Conservation (phyloP, 2,888 invertebrate species). For the Andrena haemorrhoa region DNA sequence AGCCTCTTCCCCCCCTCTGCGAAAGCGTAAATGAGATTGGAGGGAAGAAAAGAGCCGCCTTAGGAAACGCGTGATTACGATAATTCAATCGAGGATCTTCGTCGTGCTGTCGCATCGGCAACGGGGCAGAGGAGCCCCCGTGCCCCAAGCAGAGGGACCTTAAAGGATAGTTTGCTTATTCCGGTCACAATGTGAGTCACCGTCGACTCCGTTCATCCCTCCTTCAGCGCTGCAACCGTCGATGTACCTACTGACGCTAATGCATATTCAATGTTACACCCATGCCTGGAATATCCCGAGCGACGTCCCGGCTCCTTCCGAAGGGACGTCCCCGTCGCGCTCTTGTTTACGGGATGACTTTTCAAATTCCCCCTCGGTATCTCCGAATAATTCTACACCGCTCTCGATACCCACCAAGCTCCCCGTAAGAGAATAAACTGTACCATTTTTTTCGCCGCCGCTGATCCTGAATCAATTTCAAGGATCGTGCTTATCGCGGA, state of each 20-base stretch:
- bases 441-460: too few relatives aligned
- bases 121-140: slow-evolving; percentile 27
- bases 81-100: slow-evolving; percentile 76
- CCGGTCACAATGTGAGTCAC: slow-evolving; percentile 77
- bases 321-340: slow-evolving; percentile 14
- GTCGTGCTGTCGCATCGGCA: slow-evolving; percentile 60
- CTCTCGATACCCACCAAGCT: background rate
- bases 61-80: slow-evolving; percentile 72
- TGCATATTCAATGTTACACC: slow-evolving; percentile 82
- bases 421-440: background rate
- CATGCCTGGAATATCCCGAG: slow-evolving; percentile 67
- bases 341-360: slow-evolving; percentile 57
- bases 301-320: slow-evolving; percentile 27
- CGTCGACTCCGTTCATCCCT: slow-evolving; percentile 68
- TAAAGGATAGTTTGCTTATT: slow-evolving; percentile 76
- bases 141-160: slow-evolving; percentile 41
- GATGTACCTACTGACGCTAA: slow-evolving; percentile 76
- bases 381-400: background rate
- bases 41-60: slow-evolving; percentile 57
- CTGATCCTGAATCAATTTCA: slow-evolving; percentile 2
- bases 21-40: slow-evolving; percentile 71
- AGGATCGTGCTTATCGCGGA: background rate
- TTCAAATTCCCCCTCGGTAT: slow-evolving; percentile 32
- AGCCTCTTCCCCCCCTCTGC: slow-evolving; percentile 1
- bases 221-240: slow-evolving; percentile 72